phyloP scores from a whole-genome alignment of 2,113 vertebrate genomes.

The Mus musculus region GRCm39 chrX:22049001-22049500 shows the following conservation, averaged over 20 bases:
- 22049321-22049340: background rate
- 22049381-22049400: background rate
- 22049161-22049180: background rate
- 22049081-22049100: background rate
- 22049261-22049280: background rate
- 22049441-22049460: background rate
- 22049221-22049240: background rate
- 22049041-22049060: background rate
- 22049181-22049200: background rate
- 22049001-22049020: background rate
- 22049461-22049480: background rate
- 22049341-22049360: background rate
- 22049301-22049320: background rate
- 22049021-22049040: background rate
- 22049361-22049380: background rate
- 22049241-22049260: background rate
- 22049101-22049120: background rate
- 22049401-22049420: background rate
- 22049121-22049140: background rate
- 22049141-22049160: background rate
- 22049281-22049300: background rate
- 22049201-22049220: too few species aligned
- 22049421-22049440: background rate
- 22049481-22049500: background rate
- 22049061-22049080: background rate